Evolutionary conservation across 1,140 invertebrate genomes (phyloP), one percentile per base, ranked within the genome.

Genomic region (Scaptomyza montana): DNA sequence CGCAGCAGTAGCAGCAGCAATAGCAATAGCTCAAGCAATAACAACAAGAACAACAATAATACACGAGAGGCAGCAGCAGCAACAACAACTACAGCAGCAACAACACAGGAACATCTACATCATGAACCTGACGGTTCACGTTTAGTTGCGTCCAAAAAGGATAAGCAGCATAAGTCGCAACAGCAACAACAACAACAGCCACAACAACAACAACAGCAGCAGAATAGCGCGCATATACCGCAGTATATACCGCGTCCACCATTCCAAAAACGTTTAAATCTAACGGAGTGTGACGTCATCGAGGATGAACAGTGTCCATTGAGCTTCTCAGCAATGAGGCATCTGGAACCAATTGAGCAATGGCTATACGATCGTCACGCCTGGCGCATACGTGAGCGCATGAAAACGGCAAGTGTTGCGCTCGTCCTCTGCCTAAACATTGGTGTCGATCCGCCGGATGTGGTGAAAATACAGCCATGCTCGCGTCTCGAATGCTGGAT

Each of bases 381-480:
- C 0, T 92, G 91, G 91, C 87, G 91, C 28, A 92, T 91, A 10
- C 62, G 75, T 4, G 91, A 92, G 63, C 90, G 91, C 95, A 98
- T 99, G 96, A 99, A 99, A 93, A 99, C 99, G 6, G 98, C 99
- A n/a, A 99, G 98, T 93, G 99, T 99, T 45, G 99, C 98, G 2
- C 93, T 99, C 53, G 98, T 99, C 7, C 92, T 99, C 5, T 99
- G 99, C 93, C 94, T 99, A 7, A 99, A 99, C 93, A 97, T 99
- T 56, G 99, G 98, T 25, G 98, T 99, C 5, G 99, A 99, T 93
- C 99, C 99, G 36, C 99, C 99, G 7, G 99, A 99, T 93, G 95
- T 99, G 66, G 95, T 99, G 2, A 99, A 99, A 93, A 99, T 98
- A 9, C 96, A 98, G 79, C 98, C 98, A 0, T 99, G 98, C 93